These are phyloP conservation scores for Haliclona indistincta DNA, from an alignment of 37 sponge, comb jelly and placozoan species.

Conservation along the genomic window DNA sequence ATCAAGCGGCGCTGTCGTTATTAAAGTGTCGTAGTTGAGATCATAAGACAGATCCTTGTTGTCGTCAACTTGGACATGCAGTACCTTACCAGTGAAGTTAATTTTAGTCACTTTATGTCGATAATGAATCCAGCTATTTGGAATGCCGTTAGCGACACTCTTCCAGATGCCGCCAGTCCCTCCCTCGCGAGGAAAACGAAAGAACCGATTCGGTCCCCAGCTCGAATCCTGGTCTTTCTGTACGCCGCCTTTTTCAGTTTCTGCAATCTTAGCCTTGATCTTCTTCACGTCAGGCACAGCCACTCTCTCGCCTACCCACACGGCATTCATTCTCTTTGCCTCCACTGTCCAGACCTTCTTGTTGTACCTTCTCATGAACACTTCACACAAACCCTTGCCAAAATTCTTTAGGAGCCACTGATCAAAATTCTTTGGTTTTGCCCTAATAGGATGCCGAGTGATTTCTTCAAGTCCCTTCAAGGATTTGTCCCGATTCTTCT, in stretches of 20 bases:
- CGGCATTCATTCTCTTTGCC: slow-evolving; percentile 30
- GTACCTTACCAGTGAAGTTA: background rate
- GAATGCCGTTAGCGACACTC: slow-evolving; percentile 1
- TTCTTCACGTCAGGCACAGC: slow-evolving; percentile 34
- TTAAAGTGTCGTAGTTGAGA: slow-evolving; percentile 39
- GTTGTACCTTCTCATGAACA: slow-evolving; percentile 49
- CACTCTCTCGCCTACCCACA: slow-evolving; percentile 38
- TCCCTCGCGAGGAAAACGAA: slow-evolving; percentile 28
- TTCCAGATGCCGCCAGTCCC: slow-evolving; percentile 43
- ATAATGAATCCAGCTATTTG: slow-evolving; percentile 33
- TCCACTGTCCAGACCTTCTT: slow-evolving; percentile 45
- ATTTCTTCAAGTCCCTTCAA: slow-evolving; percentile 32
- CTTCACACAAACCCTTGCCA: slow-evolving; percentile 32
- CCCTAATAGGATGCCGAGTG: background rate
- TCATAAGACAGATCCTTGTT: background rate
- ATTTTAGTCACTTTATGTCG: slow-evolving; percentile 4
- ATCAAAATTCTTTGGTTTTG: slow-evolving; percentile 39
- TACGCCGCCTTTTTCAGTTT: background rate
- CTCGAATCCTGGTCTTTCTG: slow-evolving; percentile 26
- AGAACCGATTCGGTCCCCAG: slow-evolving; percentile 48
- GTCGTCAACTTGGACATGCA: background rate
- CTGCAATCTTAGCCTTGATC: slow-evolving; percentile 36
- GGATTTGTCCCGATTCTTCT: background rate
- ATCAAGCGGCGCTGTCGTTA: slow-evolving; percentile 44
- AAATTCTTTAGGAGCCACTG: slow-evolving; percentile 45